A percentile compares a stretch with the other conserved stretches of the same genome.
phyloP scores from a whole-genome alignment of 2,888 invertebrate species.

The Aphodius granarius region DNA sequence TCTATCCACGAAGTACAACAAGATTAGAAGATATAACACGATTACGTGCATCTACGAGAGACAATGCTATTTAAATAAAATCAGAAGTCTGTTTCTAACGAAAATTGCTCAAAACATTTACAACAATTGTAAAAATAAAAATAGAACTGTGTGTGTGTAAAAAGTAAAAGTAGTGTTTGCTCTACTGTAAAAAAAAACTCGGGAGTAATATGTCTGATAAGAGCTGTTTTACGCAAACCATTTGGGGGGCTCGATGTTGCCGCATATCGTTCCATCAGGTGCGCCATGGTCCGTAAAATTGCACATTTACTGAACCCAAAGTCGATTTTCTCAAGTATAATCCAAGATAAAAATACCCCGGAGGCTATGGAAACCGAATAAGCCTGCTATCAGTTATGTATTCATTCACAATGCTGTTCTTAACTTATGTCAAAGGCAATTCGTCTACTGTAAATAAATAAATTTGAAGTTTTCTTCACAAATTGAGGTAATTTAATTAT shows the following conservation, averaged over 20 bases:
- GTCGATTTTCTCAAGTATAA: not conserved
- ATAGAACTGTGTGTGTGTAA: no score
- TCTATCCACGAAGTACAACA: not conserved
- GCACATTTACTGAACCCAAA: not conserved
- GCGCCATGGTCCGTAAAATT: not conserved
- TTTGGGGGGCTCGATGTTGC: not conserved
- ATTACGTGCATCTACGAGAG: not conserved
- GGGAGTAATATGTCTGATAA: no score
- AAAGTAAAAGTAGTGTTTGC: no score
- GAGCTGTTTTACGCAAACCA: not conserved
- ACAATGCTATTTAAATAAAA: not conserved
- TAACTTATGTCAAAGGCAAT: no score
- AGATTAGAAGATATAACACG: not conserved
- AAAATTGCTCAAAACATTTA: no score
- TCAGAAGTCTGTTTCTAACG: no score
- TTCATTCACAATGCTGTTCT: no score
- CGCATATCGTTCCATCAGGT: not conserved
- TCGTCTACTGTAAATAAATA: no score
- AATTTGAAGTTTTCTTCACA: no score
- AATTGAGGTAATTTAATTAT: no score
- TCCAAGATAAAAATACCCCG: not conserved
- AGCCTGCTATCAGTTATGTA: not conserved
- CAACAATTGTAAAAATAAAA: no score
- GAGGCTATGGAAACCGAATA: not conserved
- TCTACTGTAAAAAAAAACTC: no score